These are phyloP conservation scores for Drosophila affinis DNA, from an alignment of 2,888 invertebrate species.

Conservation along the genomic window DNA sequence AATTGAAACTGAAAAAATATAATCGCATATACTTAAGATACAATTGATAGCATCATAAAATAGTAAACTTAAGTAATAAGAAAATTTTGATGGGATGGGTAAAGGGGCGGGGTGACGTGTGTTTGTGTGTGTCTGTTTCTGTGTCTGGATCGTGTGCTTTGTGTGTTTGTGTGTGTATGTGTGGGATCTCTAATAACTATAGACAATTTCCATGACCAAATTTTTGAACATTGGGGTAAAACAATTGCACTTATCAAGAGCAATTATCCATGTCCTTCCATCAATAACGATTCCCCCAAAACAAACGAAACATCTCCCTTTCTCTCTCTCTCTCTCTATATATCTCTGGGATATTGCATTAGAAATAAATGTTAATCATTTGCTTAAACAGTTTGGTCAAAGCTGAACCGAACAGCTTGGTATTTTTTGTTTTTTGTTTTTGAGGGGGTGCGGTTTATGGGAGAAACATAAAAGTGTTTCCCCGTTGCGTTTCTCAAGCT, in stretches of 20 bases:
- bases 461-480: not conserved
- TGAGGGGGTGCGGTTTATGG: not conserved
- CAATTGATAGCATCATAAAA: not conserved
- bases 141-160: not conserved
- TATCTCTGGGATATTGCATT: not conserved
- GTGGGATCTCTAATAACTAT: not conserved
- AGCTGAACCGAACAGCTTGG: constrained; percentile 1
- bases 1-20: constrained; percentile 15
- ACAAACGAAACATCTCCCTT: not conserved
- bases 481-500: not conserved
- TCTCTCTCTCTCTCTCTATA: not conserved
- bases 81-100: not conserved
- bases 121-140: not conserved
- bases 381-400: not conserved
- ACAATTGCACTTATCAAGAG: constrained; percentile 1
- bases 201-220: not conserved
- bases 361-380: not conserved
- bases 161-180: not conserved
- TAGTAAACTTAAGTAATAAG: not conserved
- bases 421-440: not conserved
- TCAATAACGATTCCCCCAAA: not conserved
- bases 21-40: not conserved
- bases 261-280: not conserved
- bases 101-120: not conserved
- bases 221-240: not conserved